phyloP scores from a whole-genome alignment of 2,113 vertebrate species.

The Ictalurus furcatus region DNA sequence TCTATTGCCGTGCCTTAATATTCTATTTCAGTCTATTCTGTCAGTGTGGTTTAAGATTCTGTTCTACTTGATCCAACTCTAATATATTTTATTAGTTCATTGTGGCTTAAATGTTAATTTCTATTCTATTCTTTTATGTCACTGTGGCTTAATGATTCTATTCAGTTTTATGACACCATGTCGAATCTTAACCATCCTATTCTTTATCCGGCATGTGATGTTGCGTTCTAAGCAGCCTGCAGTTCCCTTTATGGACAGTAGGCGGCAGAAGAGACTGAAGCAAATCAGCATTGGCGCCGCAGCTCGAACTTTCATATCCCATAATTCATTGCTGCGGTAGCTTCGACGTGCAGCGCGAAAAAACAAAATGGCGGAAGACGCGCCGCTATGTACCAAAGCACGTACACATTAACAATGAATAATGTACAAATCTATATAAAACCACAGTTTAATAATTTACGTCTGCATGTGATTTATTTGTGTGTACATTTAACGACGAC shows the following conservation, averaged over 20 bases:
- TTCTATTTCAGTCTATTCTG: too few relatives aligned
- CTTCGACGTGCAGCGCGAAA: background rate
- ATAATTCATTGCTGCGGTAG: conserved; percentile 14
- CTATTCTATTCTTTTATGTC: background rate
- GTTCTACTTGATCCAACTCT: too few relatives aligned
- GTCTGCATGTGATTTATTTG: background rate
- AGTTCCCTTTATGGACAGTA: conserved; percentile 35
- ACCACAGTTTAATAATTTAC: background rate
- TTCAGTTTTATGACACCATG: background rate
- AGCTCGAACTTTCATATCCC: background rate
- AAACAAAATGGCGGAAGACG: background rate
- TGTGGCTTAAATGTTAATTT: too few relatives aligned
- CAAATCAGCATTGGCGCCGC: background rate
- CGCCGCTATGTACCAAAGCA: background rate
- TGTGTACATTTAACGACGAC: background rate
- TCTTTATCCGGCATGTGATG: background rate
- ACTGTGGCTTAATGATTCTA: background rate
- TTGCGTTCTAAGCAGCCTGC: background rate
- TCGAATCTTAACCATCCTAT: background rate
- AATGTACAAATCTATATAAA: background rate
- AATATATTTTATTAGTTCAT: too few relatives aligned
- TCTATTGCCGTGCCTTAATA: too few relatives aligned
- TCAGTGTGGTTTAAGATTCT: too few relatives aligned
- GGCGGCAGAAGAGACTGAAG: conserved; percentile 30
- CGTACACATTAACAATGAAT: background rate